Base-by-base conservation (phyloP, 2,113 vertebrate genomes). In the Chroicocephalus ridibundus region DNA sequence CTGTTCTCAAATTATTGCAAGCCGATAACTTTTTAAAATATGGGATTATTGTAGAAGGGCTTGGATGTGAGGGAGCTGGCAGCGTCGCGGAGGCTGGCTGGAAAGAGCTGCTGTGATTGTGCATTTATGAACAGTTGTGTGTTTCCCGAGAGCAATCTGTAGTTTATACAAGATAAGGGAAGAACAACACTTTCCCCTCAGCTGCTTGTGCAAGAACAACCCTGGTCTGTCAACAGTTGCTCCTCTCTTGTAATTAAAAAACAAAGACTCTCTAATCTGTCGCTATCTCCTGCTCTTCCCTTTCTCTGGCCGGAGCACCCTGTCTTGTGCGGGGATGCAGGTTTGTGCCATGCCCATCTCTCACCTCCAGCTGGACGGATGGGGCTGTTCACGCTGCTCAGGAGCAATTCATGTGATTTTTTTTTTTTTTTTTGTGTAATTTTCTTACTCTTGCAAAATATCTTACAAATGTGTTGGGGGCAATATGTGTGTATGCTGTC, bases 141-240 rank as follows among this genome's bases (percentile, higher is more conserved):
- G 1, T 84, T 96, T 97, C 88, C 85, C 0, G 71, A 82, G 70
- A 64, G 83, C 74, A 42, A 82, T 86, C 84, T 90, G 75, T 85
- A 96, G 87, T 74, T 96, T 90, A 96, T 91, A 74, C 65, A 95
- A 95, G 91, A 95, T 96, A 97, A 96, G 84, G 69, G 36, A 91
- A 90, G 86, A 93, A 62, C 6, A 90, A 61, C 62, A 66, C 79
- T 94, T 96, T 90, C 55, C 32, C 51, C 46, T 94, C 76, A 66
- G 55, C 55, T 84, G 64, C 49, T 95, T 94, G 65, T 79, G 92
- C 77, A 94, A 95, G 96, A 95, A 10, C 57, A 66, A 64, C 26
- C 20, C 66, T 52, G 64, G 40, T 65, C 86, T 94, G 90, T 92
- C 94, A 92, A 74, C 90, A 75, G 64, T 90, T 84, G 29, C 49